These are phyloP conservation scores for Epistrophella euchroma DNA, from an alignment of 2,888 invertebrate genomes.

Conservation along the genomic window DNA sequence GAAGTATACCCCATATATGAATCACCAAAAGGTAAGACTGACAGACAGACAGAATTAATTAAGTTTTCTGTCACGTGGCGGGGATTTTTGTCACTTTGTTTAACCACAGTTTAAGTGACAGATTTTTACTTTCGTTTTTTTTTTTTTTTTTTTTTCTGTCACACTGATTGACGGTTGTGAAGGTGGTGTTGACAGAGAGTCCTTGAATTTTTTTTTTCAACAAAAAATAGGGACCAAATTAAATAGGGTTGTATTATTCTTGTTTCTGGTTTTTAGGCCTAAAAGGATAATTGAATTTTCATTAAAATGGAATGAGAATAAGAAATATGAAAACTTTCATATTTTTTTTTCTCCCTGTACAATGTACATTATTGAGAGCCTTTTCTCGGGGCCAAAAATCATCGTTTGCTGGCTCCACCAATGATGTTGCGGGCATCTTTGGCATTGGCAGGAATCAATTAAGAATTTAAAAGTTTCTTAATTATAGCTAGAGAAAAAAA, in stretches of 20 bases:
- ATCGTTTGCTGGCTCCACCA: slow-evolving; percentile 24
- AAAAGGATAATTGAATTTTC: slow-evolving; percentile 71
- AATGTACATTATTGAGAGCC: slow-evolving; percentile 4
- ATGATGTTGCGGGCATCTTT: slow-evolving; percentile 46
- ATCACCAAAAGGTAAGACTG: slow-evolving; percentile 36
- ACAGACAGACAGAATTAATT: slow-evolving; percentile 73
- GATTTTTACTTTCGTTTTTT: slow-evolving; percentile 40
- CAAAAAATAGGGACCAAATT: slow-evolving; percentile 31
- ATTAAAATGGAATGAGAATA: slow-evolving; percentile 14
- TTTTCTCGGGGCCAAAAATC: slow-evolving; percentile 32
- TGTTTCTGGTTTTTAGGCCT: not conserved
- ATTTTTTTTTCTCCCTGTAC: slow-evolving; percentile 9
- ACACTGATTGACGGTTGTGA: slow-evolving; percentile 22
- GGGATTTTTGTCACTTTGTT: slow-evolving; percentile 74
- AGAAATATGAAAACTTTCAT: slow-evolving; percentile 27
- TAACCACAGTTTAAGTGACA: slow-evolving; percentile 72
- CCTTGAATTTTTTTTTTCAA: slow-evolving; percentile 43
- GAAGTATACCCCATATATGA: slow-evolving; percentile 17
- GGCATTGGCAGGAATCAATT: slow-evolving; percentile 68
- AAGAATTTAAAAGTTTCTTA: slow-evolving; percentile 74
- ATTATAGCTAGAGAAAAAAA: slow-evolving; percentile 50
- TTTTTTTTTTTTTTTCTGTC: slow-evolving; percentile 4
- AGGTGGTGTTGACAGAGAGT: slow-evolving; percentile 53
- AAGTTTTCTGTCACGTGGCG: slow-evolving; percentile 74
- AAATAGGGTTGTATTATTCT: slow-evolving; percentile 20